phyloP scores from a whole-genome alignment of 1,140 invertebrate genomes.

The Cataglyphis hispanica region DNA sequence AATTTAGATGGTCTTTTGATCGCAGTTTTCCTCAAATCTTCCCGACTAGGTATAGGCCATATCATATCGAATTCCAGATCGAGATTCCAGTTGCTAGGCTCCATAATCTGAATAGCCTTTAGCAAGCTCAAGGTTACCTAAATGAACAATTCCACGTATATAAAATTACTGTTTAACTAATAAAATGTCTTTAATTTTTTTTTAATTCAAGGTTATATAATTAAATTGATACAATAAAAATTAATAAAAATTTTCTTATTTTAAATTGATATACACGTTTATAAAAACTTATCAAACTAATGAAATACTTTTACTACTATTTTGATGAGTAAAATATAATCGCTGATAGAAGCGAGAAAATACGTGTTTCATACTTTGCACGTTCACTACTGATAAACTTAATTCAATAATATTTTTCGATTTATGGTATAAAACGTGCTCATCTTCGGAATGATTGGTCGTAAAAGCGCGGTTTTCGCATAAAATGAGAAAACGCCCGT shows the following conservation, averaged over 20 bases:
- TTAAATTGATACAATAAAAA: neutral
- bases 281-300: neutral
- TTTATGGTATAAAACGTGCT: constrained; percentile 1
- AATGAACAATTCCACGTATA: neutral
- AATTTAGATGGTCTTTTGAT: constrained; percentile 46
- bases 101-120: constrained; percentile 80
- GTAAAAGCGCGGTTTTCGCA: neutral
- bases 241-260: neutral
- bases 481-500: neutral
- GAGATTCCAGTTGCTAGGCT: constrained; percentile 81
- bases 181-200: neutral
- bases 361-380: neutral
- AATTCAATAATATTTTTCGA: too few relatives aligned
- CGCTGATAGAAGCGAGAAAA: neutral
- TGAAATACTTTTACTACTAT: neutral
- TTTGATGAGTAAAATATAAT: neutral
- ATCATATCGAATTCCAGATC: constrained; percentile 82
- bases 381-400: neutral
- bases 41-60: constrained; percentile 81
- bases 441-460: neutral
- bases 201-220: neutral
- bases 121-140: constrained; percentile 79
- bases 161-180: neutral
- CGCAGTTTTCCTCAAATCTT: constrained; percentile 35
- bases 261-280: neutral